Base-by-base conservation (phyloP, 2,797 vertebrate genomes). In the Scleropages formosus region DNA sequence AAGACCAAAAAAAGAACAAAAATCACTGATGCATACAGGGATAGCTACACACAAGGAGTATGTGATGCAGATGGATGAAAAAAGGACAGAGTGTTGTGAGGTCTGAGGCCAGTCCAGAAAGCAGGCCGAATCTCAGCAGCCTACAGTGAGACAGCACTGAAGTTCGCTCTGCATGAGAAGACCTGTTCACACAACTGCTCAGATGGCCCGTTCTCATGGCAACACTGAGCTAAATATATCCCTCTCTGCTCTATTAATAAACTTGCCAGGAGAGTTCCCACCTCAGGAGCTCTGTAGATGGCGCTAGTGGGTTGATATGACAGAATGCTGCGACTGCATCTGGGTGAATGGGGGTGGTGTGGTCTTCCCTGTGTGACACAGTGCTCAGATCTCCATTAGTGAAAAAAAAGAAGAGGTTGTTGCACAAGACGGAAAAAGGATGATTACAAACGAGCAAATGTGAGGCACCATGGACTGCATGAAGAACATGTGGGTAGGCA, bases 141-240 rank as follows among this genome's bases (percentile, higher is more conserved):
- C 46, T 70, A 70, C 4, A 26, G 75, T 68, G 67, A 80, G 76
- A 76, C 78, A 77, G 83, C 84, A 84, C 81, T 83, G 83, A 86
- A 85, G 81, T 85, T 81, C 83, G 84, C 85, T 82, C 84, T 80
- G 82, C 88, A 86, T 80, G 87, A 90, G 88, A 92, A 90, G 87
- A 90, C 88, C 88, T 85, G 46, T 89, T 85, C 87, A 80, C 80
- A 83, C 85, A 81, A 87, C 90, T 77, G 86, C 87, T 82, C 80
- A 88, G 87, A 92, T 87, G 85, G 90, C 86, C 87, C 86, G 87
- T 90, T 89, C 88, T 92, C 92, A 93, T 93, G 91, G 92, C 90
- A 93, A 93, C 92, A 92, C 85, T 18, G 84, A 78, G 89, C 90
- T 93, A 93, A 92, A 93, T 92, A 93, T 93, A 93, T 82, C 89